Base-by-base conservation (phyloP, 2,888 invertebrate species). In the Mellilla xanthometata region DNA sequence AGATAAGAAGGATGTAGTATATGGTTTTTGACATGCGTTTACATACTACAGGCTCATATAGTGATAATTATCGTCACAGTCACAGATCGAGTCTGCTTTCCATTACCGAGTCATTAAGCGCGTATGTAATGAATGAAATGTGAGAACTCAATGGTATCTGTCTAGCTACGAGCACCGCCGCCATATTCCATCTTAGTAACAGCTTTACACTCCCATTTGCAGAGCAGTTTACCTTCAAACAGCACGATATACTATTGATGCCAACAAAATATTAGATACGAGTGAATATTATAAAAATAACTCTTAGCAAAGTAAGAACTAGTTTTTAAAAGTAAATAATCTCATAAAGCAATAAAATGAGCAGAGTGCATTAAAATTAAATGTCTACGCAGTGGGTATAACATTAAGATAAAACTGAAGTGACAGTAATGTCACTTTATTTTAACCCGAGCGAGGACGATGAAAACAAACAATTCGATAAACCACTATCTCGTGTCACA, bases 381-480 rank as follows among this genome's bases (percentile, higher is more conserved):
- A 30, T 26, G 11, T 15, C 26, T 15, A 15, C 32, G 15, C 15
- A 6, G 2, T 19, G 23, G 19, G 31, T 28, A 27, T 7, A 32
- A 29, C 30, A 19, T 9, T 22, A 15, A 24, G 23, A 32, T 33
- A 44, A 30, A 3, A 9, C 6, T 22, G n/a, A 24, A 49, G 36
- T 28, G 31, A 45, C 40, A 38, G 40, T 35, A 45, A 43, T 45
- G 35, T 55, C 49, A 50, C 41, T 59, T 52, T 53, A 39, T 57
- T 46, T 54, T 39, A 49, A 58, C 44, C 39, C 36, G 35, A 42
- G 48, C 56, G 58, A 52, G 52, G 65, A 66, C 36, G 35, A 42
- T 48, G 50, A 51, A 57, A 57, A 54, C 53, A 66, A 67, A 67
- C 66, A 65, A 65, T 56, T 56, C 57, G 56, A 56, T 60, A 56